Percentiles rank a stretch among this genome's conserved stretches.
These are phyloP conservation scores for Ophion ventricosus DNA, from an alignment of 2,888 invertebrate genomes.

Conservation along the genomic window DNA sequence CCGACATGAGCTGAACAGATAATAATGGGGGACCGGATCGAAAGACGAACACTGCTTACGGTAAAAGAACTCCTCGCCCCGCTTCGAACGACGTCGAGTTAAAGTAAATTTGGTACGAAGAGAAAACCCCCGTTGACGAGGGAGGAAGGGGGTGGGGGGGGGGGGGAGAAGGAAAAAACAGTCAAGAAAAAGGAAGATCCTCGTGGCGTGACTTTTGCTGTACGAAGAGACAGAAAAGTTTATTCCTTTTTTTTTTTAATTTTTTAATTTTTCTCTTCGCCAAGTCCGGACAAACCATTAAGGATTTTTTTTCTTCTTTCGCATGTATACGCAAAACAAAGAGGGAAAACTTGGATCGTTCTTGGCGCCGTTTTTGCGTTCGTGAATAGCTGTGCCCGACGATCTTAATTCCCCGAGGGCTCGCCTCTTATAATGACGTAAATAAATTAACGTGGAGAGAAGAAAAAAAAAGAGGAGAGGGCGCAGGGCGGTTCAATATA, in stretches of 20 bases:
- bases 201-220: neutral
- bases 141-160: too few relatives aligned
- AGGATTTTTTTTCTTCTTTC: conserved; percentile 13
- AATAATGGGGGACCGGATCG: neutral
- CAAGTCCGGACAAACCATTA: conserved; percentile 25
- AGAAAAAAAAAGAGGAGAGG: neutral
- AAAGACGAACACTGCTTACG: neutral
- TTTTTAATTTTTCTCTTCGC: conserved; percentile 35
- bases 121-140: conserved; percentile 27
- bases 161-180: neutral
- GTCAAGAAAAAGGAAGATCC: neutral
- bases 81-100: conserved; percentile 16
- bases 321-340: neutral
- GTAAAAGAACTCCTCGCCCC: neutral
- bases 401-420: neutral
- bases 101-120: conserved; percentile 32
- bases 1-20: neutral
- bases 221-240: neutral
- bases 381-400: neutral
- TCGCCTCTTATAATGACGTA: conserved; percentile 8
- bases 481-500: neutral
- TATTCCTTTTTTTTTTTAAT: neutral
- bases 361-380: conserved; percentile 11
- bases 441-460: conserved; percentile 21
- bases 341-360: conserved; percentile 7